Evolutionary conservation across 1,140 invertebrate genomes (phyloP).

Genomic region (Brachionus calyciflorus): DNA sequence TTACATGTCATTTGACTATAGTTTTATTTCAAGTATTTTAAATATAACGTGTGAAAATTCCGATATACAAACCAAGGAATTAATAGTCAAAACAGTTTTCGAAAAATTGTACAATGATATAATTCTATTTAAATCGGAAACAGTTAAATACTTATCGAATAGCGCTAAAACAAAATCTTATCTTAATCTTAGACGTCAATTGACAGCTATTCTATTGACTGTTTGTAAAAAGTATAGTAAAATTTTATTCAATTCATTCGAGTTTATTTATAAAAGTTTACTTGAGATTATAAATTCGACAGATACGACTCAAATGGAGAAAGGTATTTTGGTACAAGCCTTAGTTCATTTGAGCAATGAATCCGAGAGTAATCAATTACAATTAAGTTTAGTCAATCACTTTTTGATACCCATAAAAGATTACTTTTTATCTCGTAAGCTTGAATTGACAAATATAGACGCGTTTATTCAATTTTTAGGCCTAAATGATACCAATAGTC

Average conservation of each 20-base stretch:
- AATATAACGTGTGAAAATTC: not conserved
- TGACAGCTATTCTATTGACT: slow-evolving; percentile 21
- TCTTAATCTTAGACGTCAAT: slow-evolving; percentile 12
- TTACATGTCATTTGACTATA: slow-evolving; percentile 34
- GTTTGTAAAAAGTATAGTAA: slow-evolving; percentile 22
- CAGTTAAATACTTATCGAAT: not conserved
- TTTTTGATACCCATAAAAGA: slow-evolving; percentile 3
- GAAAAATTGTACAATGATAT: slow-evolving; percentile 35
- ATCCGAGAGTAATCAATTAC: slow-evolving; percentile 1
- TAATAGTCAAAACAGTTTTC: not conserved
- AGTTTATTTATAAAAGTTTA: not conserved
- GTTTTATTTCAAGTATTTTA: slow-evolving; percentile 20
- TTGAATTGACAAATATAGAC: not conserved
- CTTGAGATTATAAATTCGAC: not conserved
- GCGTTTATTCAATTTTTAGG: not conserved
- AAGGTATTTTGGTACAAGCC: slow-evolving; percentile 33
- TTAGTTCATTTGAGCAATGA: slow-evolving; percentile 34
- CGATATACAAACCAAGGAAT: not conserved
- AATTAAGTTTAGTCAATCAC: not conserved
- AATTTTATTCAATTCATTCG: not conserved
- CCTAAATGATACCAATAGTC: not conserved
- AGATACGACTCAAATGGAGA: slow-evolving; percentile 33
- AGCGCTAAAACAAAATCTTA: not conserved
- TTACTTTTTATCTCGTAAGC: not conserved
- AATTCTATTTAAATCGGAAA: not conserved